These are phyloP conservation scores for Sipha flava DNA, from an alignment of 1,140 invertebrate genomes.

Conservation along the genomic window DNA sequence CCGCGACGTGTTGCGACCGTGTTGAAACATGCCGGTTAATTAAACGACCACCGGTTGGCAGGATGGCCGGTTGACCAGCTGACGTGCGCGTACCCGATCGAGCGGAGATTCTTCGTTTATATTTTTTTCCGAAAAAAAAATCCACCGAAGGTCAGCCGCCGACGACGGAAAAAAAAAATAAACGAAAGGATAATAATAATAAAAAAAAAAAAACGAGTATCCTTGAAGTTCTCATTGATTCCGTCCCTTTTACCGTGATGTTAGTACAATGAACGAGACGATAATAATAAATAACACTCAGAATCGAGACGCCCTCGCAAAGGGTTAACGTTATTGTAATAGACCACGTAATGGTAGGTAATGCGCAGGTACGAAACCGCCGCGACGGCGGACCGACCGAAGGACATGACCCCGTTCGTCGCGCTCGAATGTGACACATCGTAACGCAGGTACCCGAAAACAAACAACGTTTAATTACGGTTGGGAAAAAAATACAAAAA, in stretches of 20 bases:
- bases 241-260: no score
- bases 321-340: no score
- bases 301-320: not conserved
- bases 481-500: no score
- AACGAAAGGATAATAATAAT: no score
- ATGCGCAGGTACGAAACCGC: not conserved
- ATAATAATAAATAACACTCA: not conserved
- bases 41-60: not conserved
- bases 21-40: no score
- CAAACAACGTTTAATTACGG: slow-evolving; percentile 3
- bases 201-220: not conserved
- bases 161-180: not conserved
- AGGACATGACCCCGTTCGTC: not conserved
- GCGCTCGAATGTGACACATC: not conserved
- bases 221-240: no score
- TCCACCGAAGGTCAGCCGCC: not conserved
- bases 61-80: not conserved
- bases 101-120: no score
- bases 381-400: no score
- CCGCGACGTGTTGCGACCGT: not conserved
- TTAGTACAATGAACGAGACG: not conserved
- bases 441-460: not conserved
- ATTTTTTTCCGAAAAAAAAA: no score
- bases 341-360: not conserved
- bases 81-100: not conserved